Base-by-base conservation (phyloP, 2,888 invertebrate species). In the Parochlus steinenii region DNA sequence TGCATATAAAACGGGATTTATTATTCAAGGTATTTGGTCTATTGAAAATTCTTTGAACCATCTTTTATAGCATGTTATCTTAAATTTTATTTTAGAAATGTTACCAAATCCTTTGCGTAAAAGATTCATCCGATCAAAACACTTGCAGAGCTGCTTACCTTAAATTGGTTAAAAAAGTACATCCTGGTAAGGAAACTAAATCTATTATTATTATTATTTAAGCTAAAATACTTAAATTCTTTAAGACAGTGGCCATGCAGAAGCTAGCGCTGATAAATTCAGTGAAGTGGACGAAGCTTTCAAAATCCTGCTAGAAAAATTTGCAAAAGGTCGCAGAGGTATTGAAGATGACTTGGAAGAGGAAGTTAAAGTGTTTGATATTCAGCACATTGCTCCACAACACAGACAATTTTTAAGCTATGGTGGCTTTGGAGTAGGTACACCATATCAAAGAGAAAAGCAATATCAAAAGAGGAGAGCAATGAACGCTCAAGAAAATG, bases 321-420 rank as follows among this genome's bases (percentile, higher is more conserved):
- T 73, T 46, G 70, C 70, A 29, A 56, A 68, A 56, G 60, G 73
- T 56, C 51, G 70, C 48, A 56, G 69, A 58, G 54, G 64, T 48
- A 54, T 64, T 48, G 53, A 55, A 17, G 58, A 61, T 33, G 59
- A 62, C 40, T 51, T 47, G n/a, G 47, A 56, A 18, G 55, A 59
- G 19, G 58, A 61, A 19, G 54, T 58, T 10, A 53, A 67, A 43
- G 69, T 74, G 30, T 68, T 64, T 48, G 74, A 80, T 52, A 76
- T 77, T 31, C 57, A 79, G 69, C 85, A 89, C 48, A 83, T 78
- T 37, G 82, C 81, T 10, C 87, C 89, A 0, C 90, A 90, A 54
- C 89, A 90, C 53, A 67, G 85, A 15, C 80, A 81, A 46, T 90
- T 82, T 50, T 61, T 89, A 15, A 78, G 67, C 43, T 78, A 69